A percentile compares a stretch with the other conserved stretches of the same genome.
These are phyloP conservation scores for Trimorus sp. DNA, from an alignment of 2,888 invertebrate genomes.

Conservation along the genomic window DNA sequence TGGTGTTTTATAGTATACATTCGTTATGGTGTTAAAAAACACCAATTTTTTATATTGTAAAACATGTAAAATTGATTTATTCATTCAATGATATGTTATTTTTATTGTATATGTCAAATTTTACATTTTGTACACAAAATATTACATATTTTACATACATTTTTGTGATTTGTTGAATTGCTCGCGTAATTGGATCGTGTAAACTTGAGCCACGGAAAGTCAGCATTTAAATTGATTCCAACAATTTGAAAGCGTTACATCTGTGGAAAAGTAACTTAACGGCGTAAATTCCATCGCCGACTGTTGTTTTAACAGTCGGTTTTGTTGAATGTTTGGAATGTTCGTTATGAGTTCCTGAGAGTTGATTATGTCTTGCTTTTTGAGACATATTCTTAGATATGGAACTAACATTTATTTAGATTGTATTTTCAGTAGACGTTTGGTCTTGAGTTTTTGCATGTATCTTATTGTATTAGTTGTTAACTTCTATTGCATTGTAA, in stretches of 20 bases:
- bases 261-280: slow-evolving; percentile 74
- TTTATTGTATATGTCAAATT: too few relatives aligned
- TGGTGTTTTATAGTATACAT: too few relatives aligned
- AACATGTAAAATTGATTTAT: too few relatives aligned
- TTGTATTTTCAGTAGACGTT: slow-evolving; percentile 6
- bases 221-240: slow-evolving; percentile 71
- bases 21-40: too few relatives aligned
- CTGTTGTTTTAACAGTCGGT: slow-evolving; percentile 71
- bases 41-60: too few relatives aligned
- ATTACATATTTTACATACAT: too few relatives aligned
- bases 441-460: neutral
- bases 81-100: too few relatives aligned
- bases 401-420: slow-evolving; percentile 70
- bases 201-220: slow-evolving; percentile 75
- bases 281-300: slow-evolving; percentile 45
- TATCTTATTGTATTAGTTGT: neutral
- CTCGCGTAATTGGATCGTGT: too few relatives aligned
- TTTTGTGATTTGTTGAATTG: too few relatives aligned
- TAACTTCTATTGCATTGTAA: neutral
- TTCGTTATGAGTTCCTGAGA: slow-evolving; percentile 70
- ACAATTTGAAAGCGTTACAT: slow-evolving; percentile 75
- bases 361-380: slow-evolving; percentile 65
- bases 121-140: too few relatives aligned
- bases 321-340: slow-evolving; percentile 27
- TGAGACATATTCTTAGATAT: slow-evolving; percentile 66